Conservation (phyloP, 2,113 vertebrate genomes). For the Gobius niger region DNA sequence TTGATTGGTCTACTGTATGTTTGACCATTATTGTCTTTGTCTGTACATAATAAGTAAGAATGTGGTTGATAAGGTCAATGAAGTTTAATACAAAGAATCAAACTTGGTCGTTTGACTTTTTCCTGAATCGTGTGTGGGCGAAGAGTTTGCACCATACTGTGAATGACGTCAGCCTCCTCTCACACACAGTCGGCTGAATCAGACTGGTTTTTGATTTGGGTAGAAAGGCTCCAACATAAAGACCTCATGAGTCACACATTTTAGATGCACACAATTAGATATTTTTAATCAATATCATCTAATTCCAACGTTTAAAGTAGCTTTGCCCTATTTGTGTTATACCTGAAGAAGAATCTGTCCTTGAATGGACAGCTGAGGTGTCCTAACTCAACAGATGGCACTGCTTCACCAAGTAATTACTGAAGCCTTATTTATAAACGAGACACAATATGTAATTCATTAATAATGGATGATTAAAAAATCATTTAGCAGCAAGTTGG, state of each 20-base stretch:
- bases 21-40: too few species aligned
- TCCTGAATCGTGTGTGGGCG: neutral
- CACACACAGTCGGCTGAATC: conserved; percentile 5
- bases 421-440: conserved; percentile 9
- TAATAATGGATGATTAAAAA: conserved; percentile 12
- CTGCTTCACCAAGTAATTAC: neutral
- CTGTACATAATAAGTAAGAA: too few species aligned
- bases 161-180: conserved; percentile 8
- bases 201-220: neutral
- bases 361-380: conserved; percentile 7
- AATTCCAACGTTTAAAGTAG: neutral
- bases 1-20: too few species aligned
- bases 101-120: neutral
- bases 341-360: neutral
- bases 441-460: conserved; percentile 11
- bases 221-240: neutral
- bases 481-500: conserved; percentile 7
- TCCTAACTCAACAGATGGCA: conserved; percentile 9
- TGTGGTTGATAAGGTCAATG: neutral
- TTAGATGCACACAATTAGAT: neutral
- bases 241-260: neutral
- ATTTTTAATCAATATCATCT: neutral
- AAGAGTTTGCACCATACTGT: conserved; percentile 8
- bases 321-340: neutral
- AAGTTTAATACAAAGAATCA: neutral